Conservation (phyloP, 2,888 invertebrate species). For the Tridacna crocea region DNA sequence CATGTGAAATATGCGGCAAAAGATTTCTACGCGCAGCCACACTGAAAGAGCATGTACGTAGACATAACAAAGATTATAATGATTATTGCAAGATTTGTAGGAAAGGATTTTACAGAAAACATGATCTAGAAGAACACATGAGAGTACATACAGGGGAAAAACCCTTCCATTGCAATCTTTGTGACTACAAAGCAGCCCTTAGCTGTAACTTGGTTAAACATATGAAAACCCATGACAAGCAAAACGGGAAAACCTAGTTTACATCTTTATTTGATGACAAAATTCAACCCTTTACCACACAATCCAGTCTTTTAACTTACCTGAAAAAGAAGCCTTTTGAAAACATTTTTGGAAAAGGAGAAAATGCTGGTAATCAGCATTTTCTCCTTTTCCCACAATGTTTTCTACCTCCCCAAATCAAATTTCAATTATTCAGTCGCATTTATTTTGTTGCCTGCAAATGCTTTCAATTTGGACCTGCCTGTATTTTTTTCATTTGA, state of each 20-base stretch:
- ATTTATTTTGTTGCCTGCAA: no score
- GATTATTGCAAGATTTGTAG: slow-evolving; percentile 42
- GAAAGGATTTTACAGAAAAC: slow-evolving; percentile 54
- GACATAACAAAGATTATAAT: slow-evolving; percentile 51
- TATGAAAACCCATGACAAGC: slow-evolving; percentile 39
- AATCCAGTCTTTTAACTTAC: no score
- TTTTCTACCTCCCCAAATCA: no score
- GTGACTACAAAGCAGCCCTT: slow-evolving; percentile 50
- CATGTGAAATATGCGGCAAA: slow-evolving; percentile 57
- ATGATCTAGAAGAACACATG: slow-evolving; percentile 45
- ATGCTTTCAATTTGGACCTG: no score
- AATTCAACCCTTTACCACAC: no score
- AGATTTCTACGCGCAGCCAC: slow-evolving; percentile 44
- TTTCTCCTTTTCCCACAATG: no score
- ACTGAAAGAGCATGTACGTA: slow-evolving; percentile 51
- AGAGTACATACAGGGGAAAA: slow-evolving; percentile 51
- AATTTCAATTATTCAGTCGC: no score
- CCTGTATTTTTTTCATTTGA: no score
- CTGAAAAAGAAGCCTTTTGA: no score
- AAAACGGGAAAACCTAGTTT: neutral
- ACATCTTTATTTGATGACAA: neutral
- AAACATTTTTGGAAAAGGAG: no score
- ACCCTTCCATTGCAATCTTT: slow-evolving; percentile 46
- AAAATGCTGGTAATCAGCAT: no score
- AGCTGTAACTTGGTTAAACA: slow-evolving; percentile 56